Evolutionary conservation across 1,140 invertebrate species (phyloP), one percentile per base, ranked within the genome.

Genomic region (Euschistus heros): DNA sequence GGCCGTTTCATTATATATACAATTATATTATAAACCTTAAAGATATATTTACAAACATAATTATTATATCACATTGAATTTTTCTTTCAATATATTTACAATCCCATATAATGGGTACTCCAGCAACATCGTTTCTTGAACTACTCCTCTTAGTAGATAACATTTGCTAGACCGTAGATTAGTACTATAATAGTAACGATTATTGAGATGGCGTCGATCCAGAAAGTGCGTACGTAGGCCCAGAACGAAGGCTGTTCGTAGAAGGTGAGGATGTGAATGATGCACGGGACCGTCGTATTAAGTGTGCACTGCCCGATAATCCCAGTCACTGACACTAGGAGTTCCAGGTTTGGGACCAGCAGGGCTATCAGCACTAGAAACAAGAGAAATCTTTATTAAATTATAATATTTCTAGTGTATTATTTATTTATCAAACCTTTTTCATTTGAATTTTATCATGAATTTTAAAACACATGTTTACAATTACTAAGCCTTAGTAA

Each of bases 161-260:
- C 33, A 6, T 6, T 10, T 10, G 33, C 33, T 13, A 37, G 8
- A 10, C 33, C 33, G 13, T 10, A 37, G 5, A 37, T 37, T 6
- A 37, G 33, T 6, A 37, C 33, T 13, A 37, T 37, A 1, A 37
- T 13, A 37, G 33, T 37, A 13, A 37, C 8, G 33, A 37, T 37
- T 2, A 37, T 6, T 1, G 33, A 6, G 22, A 59, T 33, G 18
- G 24, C 55, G 55, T 59, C 30, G 18, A n/a, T 27, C 24, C 22
- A 33, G 26, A 59, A 33, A 5, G 7, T 59, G 18, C 17, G n/a
- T 15, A 59, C 24, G 17, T 27, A 33, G 20, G 22, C 55, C 30
- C 30, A 33, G 20, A 24, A 24, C 6, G 68, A 87, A 7, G 46
- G 62, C 10, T 47, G 46, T 17, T 50, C 46, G 37, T 63, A 24